phyloP scores from a whole-genome alignment of 2,888 invertebrate species.

The Archaeoteleia sp. region DNA sequence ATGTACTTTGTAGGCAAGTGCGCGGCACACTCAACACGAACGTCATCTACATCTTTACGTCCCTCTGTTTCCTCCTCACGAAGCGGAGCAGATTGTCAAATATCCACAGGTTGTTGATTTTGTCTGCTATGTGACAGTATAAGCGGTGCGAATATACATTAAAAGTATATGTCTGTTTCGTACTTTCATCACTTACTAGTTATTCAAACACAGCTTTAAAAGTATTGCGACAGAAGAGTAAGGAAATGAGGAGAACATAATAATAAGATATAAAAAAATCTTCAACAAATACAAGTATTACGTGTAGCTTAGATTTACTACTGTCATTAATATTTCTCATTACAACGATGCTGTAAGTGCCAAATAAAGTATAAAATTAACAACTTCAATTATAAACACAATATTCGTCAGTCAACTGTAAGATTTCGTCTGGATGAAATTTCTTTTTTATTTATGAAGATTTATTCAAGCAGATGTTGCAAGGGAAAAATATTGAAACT shows the following conservation, averaged over 20 bases:
- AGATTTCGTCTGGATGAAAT: too few species aligned
- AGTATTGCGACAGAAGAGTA: background rate
- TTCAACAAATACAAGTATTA: too few species aligned
- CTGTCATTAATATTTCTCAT: too few species aligned
- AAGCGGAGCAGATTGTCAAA: slow-evolving; percentile 69
- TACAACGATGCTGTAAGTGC: too few species aligned
- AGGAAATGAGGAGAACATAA: slow-evolving; percentile 7
- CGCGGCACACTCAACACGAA: slow-evolving; percentile 19
- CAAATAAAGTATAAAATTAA: too few species aligned
- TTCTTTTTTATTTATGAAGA: background rate
- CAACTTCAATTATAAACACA: too few species aligned
- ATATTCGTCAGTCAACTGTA: too few species aligned
- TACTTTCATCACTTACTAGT: slow-evolving; percentile 28
- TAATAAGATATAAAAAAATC: background rate
- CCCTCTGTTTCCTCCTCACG: slow-evolving; percentile 33
- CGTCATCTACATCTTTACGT: slow-evolving; percentile 36
- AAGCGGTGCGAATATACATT: slow-evolving; percentile 31
- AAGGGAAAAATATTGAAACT: slow-evolving; percentile 1
- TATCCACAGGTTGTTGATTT: slow-evolving; percentile 73
- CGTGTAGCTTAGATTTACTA: too few species aligned
- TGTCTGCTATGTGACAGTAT: slow-evolving; percentile 55
- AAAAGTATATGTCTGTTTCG: slow-evolving; percentile 17
- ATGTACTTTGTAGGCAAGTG: slow-evolving; percentile 27
- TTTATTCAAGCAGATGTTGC: slow-evolving; percentile 1
- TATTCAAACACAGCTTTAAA: slow-evolving; percentile 8